A percentile compares a stretch with the other conserved stretches of the same genome.
Evolutionary conservation across 1,140 invertebrate species (phyloP).

Genomic region (Drosophila sp.): DNA sequence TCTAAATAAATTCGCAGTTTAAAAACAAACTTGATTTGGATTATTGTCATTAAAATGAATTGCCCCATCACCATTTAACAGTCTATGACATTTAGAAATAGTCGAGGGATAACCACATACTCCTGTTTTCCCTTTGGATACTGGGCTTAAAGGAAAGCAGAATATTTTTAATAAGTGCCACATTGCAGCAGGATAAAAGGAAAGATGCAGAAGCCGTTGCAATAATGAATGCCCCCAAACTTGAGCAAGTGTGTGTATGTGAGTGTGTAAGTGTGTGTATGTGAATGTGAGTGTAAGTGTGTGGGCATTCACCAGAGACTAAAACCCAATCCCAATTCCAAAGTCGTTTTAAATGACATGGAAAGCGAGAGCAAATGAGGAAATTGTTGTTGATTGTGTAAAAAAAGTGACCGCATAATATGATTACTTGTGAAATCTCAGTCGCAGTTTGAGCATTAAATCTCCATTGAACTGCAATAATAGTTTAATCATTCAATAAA

Average conservation of each 20-base stretch:
- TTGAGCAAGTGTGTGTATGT: slow-evolving; percentile 19
- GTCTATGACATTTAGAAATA: no score
- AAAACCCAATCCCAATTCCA: slow-evolving; percentile 48
- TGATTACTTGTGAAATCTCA: slow-evolving; percentile 1
- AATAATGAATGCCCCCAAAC: slow-evolving; percentile 65
- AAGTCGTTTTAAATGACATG: slow-evolving; percentile 12
- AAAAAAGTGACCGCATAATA: not conserved
- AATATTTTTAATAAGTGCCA: slow-evolving; percentile 82
- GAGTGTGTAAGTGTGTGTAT: slow-evolving; percentile 33
- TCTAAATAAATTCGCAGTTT: no score
- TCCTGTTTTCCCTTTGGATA: not conserved
- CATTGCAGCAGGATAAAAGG: slow-evolving; percentile 61
- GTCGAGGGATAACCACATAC: no score
- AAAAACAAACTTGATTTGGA: no score
- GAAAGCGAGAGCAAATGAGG: slow-evolving; percentile 8
- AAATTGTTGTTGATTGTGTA: slow-evolving; percentile 5
- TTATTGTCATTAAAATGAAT: no score
- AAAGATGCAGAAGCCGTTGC: slow-evolving; percentile 40
- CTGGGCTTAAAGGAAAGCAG: slow-evolving; percentile 48
- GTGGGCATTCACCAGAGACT: slow-evolving; percentile 54
- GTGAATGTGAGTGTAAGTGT: slow-evolving; percentile 12
- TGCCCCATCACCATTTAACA: no score
- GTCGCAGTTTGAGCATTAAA: not conserved
- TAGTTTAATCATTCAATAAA: no score
- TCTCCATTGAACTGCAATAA: not conserved